Evolutionary conservation across 1,140 invertebrate species (phyloP), one percentile per base, ranked within the genome.

Genomic region (Cataglyphis hispanica): DNA sequence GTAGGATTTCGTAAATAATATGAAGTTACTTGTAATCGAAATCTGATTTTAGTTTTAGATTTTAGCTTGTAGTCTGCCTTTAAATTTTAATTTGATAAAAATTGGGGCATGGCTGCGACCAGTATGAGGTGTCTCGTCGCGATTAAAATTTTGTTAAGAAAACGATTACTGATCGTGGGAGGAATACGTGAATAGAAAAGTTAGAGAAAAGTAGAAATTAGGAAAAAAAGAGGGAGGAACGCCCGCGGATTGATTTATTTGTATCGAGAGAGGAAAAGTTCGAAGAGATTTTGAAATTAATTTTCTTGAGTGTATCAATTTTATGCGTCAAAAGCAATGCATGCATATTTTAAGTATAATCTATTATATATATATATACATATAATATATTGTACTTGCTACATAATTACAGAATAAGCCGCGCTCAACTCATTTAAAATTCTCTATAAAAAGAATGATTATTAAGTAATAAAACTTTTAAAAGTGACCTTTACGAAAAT

Each of bases 61-160:
- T 61, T 72, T 83, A 83, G 67, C 37, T 83, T 83, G 46, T 46
- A 81, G 78, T 60, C 78, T 43, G 67, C 27, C 50, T 56, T 58
- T 58, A 22, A 66, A 40, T 84, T 84, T 84, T 84, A 63, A 77
- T 84, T 80, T 2, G 53, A 78, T 46, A n/a, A 53, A 56, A 78
- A 78, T 10, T 27, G 50, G 76, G 53, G 60, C 58, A 87, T 69
- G 27, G 40, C 34, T 81, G 50, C 67, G n/a, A 53, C 64, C 72
- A 19, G 40, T 85, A 77, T 53, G 74, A 84, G 81, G 19, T 40
- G 40, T 67, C 8, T 60, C 27, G 25, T n/a, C 70, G 67, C 25
- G 67, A 60, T 70, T 85, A 66, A 60, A 56, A 58, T 87, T 50
- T 72, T 13, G 53, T 74, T 74, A 31, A 11, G 50, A 74, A 78